Base-by-base conservation (phyloP, 1,140 invertebrate genomes). In the Paraescarpia echinospica region DNA sequence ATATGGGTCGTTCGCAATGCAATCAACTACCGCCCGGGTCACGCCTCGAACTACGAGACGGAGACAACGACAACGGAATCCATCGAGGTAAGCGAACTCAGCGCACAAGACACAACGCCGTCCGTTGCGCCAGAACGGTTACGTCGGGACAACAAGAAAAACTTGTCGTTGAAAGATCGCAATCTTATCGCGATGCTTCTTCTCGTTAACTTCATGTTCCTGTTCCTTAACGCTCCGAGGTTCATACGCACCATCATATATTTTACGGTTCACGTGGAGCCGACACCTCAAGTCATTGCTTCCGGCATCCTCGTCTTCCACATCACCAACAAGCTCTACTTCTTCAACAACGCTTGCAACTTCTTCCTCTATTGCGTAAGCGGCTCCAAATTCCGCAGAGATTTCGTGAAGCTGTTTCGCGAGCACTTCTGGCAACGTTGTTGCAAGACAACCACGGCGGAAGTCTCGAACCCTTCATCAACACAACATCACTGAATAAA, bases 331-430 rank as follows among this genome's bases (percentile, higher is more conserved):
- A 92, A 92, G 8, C 34, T 92, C 14, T 92, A 41, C 33, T 51
- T 92, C 91, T 18, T 48, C 48, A 92, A 92, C 91, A 92, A 59
- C 48, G 91, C 91, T 18, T 33, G 34, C 91, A 92, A 92, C n/a
- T 92, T 92, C 91, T 92, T 48, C 91, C 6, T 92, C 1, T 92
- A 92, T 33, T 48, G 35, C 91, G 22, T 92, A 14, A 51, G 35
- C 34, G 91, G 91, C 48, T 51, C 91, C 6, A 92, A 92, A 35
- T 92, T 92, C 91, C 34, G 91, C 2, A 14, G 41, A 6, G 35
- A 92, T 5, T 90, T 18, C 34, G 35, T 22, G n/a, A 34, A 90
- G n/a, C 1, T 90, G 34, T 90, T 90, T 8, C 90, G 59, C 59
- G 59, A 77, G 22, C 9, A 77, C 27, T 12, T 77, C 27, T 77